Conservation (phyloP, 92 coral and sea anemone species). For the Palythoa caribaeorum region DNA sequence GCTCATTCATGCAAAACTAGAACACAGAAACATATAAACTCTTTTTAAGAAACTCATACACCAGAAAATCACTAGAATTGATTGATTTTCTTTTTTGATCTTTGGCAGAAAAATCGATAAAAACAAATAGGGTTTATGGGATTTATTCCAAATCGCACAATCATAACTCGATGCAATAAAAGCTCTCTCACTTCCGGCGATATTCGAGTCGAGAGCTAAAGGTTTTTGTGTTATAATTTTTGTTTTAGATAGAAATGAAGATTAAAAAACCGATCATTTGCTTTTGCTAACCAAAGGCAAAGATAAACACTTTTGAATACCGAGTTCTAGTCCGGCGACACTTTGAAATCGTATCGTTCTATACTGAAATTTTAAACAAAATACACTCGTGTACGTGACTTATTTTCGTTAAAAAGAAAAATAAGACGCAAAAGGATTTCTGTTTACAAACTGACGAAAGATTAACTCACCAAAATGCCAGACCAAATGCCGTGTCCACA, state of each 20-base stretch:
- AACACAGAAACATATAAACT: background rate
- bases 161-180: background rate
- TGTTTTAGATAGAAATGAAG: background rate
- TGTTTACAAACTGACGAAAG: background rate
- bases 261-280: background rate
- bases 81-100: background rate
- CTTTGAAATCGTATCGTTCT: background rate
- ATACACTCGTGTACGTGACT: background rate
- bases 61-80: background rate
- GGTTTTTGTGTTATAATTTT: background rate
- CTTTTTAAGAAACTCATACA: background rate
- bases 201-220: background rate
- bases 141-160: background rate
- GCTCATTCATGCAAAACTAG: background rate
- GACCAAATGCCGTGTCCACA: constrained; percentile 45
- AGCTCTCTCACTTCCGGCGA: constrained; percentile 11
- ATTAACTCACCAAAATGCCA: constrained; percentile 20
- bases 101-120: background rate
- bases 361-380: background rate
- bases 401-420: background rate
- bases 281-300: background rate
- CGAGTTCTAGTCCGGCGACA: background rate
- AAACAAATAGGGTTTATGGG: background rate
- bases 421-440: background rate
- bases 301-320: background rate